A percentile compares a stretch with the other conserved stretches of the same genome.
Evolutionary conservation across 2,888 invertebrate species (phyloP).

Genomic region (Eubasilissa splendida): DNA sequence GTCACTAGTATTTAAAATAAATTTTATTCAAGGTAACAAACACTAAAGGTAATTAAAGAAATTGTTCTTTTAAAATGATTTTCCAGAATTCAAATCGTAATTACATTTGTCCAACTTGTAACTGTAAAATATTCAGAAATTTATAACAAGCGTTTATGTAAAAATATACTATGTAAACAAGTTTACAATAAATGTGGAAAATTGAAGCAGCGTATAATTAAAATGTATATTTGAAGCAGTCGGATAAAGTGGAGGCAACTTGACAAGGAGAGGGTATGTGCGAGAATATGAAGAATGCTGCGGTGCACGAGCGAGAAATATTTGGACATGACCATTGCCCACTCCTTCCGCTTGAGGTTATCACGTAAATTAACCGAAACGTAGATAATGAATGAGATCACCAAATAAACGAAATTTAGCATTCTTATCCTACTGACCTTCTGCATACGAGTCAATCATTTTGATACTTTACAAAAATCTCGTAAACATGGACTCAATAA

Average conservation of each 20-base stretch:
- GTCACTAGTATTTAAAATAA: too few relatives aligned
- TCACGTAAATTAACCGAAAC: conserved; percentile 21
- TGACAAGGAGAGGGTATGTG: neutral
- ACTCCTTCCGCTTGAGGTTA: conserved; percentile 22
- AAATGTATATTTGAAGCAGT: too few relatives aligned
- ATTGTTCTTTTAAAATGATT: too few relatives aligned
- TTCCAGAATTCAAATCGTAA: too few relatives aligned
- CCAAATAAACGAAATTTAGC: conserved; percentile 19
- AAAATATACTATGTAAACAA: too few relatives aligned
- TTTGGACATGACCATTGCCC: conserved; percentile 13
- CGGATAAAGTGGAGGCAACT: neutral
- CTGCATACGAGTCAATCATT: conserved; percentile 18
- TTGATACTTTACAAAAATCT: neutral
- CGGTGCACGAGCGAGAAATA: neutral
- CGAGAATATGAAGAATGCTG: neutral
- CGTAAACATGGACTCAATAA: neutral
- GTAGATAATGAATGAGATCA: conserved; percentile 24
- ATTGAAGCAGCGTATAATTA: too few relatives aligned
- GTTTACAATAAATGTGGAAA: too few relatives aligned
- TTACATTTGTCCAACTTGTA: too few relatives aligned
- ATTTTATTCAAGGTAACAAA: too few relatives aligned
- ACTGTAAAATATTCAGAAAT: too few relatives aligned
- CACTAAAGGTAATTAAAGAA: too few relatives aligned
- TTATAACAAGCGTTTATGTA: too few relatives aligned
- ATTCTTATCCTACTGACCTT: conserved; percentile 26